Base-by-base conservation (phyloP, 2,888 invertebrate genomes). In the Anthrax anthrax region DNA sequence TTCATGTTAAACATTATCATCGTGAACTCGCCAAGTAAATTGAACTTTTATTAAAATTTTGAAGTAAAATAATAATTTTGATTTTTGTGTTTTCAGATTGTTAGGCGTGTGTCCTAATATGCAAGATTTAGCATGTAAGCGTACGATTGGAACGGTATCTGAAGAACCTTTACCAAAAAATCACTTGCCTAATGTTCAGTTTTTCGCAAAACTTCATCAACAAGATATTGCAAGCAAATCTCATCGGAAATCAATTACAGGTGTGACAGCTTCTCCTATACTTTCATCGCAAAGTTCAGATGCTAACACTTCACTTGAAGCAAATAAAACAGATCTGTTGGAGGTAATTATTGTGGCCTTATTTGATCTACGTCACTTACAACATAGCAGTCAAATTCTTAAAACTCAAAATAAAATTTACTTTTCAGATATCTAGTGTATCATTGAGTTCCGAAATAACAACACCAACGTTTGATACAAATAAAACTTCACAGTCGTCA, bases 1-100 rank as follows among this genome's bases (percentile, higher is more conserved):
- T 91, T 79, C 95, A 95, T 62, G 84, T 94, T 38, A 94, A 94
- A 60, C 92, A 95, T 64, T 94, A 94, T 65, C 95, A 94, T 67
- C 78, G 81, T 2, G 85, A 88, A 53, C 74, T 84, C 48, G 76
- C 78, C 2, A 80, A 83, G 62, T 78, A 55, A 56, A 58, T 19
- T 18, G 5, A 13, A 16, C 1, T 19, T 39, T 19, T 39, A 18
- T 19, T 19, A 14, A 38, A 18, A 19, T 18, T 12, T 1, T 23
- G 23, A 23, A 23, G 8, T 6, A 23, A 6, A 23, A 23, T 6
- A 23, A 23, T 23, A 23, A 23, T 23, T 23, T 6, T 6, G 3
- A 17, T n/a, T 41, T 5, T 32, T 37, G n/a, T 36, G 37, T 29
- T 51, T 48, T 1, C 37, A 65, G 65, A 46, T 55, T 61, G 63